phyloP scores from a whole-genome alignment of 2,797 vertebrate genomes.

The Cirrhinus molitorella region DNA sequence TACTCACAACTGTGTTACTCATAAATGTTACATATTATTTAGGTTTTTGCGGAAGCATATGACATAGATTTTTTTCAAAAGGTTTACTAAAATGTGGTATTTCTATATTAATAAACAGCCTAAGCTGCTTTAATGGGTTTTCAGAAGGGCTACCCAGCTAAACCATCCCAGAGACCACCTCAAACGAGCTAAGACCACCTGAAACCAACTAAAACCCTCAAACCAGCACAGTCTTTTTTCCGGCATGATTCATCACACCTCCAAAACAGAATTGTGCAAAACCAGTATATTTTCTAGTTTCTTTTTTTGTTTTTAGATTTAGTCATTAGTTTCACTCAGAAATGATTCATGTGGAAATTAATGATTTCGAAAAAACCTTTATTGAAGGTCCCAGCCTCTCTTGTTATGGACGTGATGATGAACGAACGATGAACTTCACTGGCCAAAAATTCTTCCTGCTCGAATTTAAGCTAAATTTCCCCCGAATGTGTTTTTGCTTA shows the following conservation, averaged over 20 bases:
- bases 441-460: not conserved
- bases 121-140: not conserved
- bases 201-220: not conserved
- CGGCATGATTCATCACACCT: not conserved
- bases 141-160: not conserved
- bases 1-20: not conserved
- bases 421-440: not conserved
- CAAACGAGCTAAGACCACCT: not conserved
- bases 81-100: not conserved
- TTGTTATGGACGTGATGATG: not conserved
- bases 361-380: constrained; percentile 6
- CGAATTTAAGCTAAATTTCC: not conserved
- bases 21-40: not conserved
- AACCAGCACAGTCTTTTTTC: not conserved
- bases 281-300: constrained; percentile 20
- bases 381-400: not conserved
- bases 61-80: not conserved
- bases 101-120: not conserved
- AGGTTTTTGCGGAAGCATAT: not conserved
- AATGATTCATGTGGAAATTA: constrained; percentile 41
- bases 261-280: not conserved
- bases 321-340: constrained; percentile 6
- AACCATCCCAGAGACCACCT: not conserved
- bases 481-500: not conserved
- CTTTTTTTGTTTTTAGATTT: not conserved